Evolutionary conservation across 1,140 invertebrate genomes (phyloP).

Genomic region (Marisa cornuarietis): DNA sequence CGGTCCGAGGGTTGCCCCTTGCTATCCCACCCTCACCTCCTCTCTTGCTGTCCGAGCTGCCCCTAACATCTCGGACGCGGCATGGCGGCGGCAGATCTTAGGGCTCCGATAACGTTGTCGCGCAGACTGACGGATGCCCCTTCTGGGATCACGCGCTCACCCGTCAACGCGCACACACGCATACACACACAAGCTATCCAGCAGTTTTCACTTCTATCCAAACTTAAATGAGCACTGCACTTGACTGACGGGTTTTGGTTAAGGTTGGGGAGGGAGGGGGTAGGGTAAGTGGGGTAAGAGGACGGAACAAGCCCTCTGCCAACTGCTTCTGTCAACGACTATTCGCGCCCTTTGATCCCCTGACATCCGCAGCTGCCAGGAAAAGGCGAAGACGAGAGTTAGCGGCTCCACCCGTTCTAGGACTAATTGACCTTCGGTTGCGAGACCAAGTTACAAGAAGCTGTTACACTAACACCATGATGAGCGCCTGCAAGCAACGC

Average conservation of each 20-base stretch:
- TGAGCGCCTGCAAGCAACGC: no score
- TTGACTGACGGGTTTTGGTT: no score
- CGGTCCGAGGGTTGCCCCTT: not conserved
- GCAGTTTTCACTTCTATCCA: no score
- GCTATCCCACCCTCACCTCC: not conserved
- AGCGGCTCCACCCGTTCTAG: no score
- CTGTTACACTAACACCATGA: no score
- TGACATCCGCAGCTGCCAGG: no score
- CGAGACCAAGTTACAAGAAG: no score
- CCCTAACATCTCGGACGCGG: not conserved
- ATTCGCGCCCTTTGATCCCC: not conserved
- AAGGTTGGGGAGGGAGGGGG: not conserved
- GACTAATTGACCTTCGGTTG: no score
- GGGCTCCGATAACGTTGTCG: not conserved
- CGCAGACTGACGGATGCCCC: slow-evolving; percentile 19
- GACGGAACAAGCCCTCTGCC: not conserved
- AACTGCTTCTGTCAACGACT: not conserved
- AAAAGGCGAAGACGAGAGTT: no score
- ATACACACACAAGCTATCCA: not conserved
- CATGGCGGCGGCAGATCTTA: not conserved
- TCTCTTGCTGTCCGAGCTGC: not conserved
- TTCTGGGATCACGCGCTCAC: not conserved
- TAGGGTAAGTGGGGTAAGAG: not conserved
- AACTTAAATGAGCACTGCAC: no score
- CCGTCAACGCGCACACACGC: not conserved